These are phyloP conservation scores for Tanypteryx hageni DNA, from an alignment of 2,888 invertebrate genomes.

Conservation along the genomic window DNA sequence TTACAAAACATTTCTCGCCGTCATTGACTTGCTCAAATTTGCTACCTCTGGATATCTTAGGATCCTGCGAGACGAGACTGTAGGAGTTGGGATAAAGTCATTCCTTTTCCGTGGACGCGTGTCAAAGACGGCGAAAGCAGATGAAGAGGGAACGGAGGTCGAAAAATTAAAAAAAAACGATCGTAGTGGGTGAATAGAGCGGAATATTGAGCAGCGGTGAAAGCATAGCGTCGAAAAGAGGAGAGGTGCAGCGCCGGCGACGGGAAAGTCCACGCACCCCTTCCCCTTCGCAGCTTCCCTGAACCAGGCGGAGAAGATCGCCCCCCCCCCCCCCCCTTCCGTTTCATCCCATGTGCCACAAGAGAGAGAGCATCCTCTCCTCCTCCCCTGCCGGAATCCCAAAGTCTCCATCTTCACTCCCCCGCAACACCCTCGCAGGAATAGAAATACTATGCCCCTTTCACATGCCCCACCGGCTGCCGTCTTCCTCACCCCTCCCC, in stretches of 20 bases:
- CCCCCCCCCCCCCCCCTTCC: slow-evolving; percentile 41
- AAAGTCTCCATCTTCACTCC: background rate
- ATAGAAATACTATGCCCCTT: slow-evolving; percentile 1
- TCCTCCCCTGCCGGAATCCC: too few species aligned
- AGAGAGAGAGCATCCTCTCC: background rate
- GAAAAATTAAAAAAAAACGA: background rate
- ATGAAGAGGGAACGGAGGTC: too few species aligned
- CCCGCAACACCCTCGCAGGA: background rate
- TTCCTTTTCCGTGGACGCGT: background rate
- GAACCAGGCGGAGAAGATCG: background rate
- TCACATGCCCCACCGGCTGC: background rate
- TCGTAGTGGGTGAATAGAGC: background rate
- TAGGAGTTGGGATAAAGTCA: too few species aligned
- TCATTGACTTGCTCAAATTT: too few species aligned
- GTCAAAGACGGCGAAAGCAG: background rate
- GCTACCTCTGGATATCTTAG: too few species aligned
- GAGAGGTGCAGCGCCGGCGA: background rate
- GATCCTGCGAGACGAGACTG: too few species aligned
- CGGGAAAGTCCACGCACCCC: background rate
- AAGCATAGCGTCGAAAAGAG: background rate
- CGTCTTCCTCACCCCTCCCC: slow-evolving; percentile 66
- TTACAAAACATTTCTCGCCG: too few species aligned
- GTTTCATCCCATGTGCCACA: background rate
- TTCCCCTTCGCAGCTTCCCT: slow-evolving; percentile 22
- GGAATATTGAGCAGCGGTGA: background rate